Evolutionary conservation across 1,140 invertebrate species (phyloP).

Genomic region (Zaprionus gabonicus): DNA sequence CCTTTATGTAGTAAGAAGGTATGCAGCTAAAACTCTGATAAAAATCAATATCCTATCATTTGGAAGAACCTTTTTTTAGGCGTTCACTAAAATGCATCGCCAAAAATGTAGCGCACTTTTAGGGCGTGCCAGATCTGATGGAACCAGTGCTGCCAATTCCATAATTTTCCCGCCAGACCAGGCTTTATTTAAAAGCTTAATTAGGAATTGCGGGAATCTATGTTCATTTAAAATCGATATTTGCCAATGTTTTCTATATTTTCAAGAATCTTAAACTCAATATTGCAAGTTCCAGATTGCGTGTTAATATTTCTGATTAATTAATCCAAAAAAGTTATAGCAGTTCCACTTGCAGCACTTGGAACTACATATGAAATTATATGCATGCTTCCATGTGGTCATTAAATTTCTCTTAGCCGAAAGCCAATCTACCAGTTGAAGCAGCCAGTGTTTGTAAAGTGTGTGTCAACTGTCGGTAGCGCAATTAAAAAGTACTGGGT

Average conservation of each 20-base stretch:
- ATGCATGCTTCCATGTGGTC: background rate
- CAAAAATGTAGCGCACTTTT: slow-evolving; percentile 23
- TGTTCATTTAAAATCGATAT: too few relatives aligned
- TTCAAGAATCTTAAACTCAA: too few relatives aligned
- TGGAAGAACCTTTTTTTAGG: slow-evolving; percentile 23
- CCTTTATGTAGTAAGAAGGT: background rate
- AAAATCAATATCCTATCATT: slow-evolving; percentile 21
- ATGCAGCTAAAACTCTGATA: slow-evolving; percentile 8
- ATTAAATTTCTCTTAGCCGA: background rate
- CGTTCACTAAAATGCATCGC: background rate
- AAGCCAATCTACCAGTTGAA: slow-evolving; percentile 2
- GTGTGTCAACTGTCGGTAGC: slow-evolving; percentile 3
- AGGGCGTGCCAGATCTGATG: background rate
- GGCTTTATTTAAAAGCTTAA: too few relatives aligned
- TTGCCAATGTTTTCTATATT: too few relatives aligned
- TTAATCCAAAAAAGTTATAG: too few relatives aligned
- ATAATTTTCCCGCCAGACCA: too few relatives aligned
- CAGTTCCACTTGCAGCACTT: background rate
- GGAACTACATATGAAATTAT: background rate
- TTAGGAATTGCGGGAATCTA: too few relatives aligned
- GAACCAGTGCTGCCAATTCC: too few relatives aligned
- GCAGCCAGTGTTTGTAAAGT: slow-evolving; percentile 15
- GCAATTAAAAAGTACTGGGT: slow-evolving; percentile 63
- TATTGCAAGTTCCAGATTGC: too few relatives aligned
- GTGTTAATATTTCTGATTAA: too few relatives aligned